Conservation (phyloP, 2,797 vertebrate species). For the Lepidocolaptes lacrymiger region DNA sequence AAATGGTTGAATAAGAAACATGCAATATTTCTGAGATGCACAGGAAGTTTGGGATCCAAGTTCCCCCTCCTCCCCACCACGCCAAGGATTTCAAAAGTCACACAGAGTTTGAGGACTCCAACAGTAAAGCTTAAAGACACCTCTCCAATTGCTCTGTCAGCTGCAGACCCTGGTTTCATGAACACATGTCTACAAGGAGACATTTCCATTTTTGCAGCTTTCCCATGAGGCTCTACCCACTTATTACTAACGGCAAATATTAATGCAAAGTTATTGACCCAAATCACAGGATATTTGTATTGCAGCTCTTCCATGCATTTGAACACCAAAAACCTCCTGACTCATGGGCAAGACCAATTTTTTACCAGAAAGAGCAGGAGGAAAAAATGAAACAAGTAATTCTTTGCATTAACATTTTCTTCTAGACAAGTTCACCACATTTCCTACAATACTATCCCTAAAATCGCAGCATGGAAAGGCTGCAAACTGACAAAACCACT, state of each 20-base stretch:
- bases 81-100: background rate
- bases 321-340: constrained; percentile 37
- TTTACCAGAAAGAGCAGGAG: background rate
- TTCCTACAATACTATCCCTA: background rate
- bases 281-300: constrained; percentile 66
- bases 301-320: constrained; percentile 55
- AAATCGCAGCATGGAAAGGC: background rate
- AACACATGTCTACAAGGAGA: constrained; percentile 66
- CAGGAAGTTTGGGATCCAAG: background rate
- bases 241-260: constrained; percentile 72
- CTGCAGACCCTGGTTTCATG: constrained; percentile 41
- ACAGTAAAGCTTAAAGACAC: constrained; percentile 57
- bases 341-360: background rate
- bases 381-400: constrained; percentile 28
- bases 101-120: constrained; percentile 9
- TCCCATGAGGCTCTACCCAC: constrained; percentile 62
- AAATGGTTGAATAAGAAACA: background rate
- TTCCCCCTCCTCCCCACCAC: background rate
- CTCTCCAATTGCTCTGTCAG: constrained; percentile 71
- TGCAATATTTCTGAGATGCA: background rate
- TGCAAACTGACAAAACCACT: background rate
- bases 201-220: constrained; percentile 73
- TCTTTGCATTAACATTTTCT: background rate
- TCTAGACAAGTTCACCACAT: background rate
- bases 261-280: constrained; percentile 75